Evolutionary conservation across 2,113 vertebrate species (phyloP), one percentile per base, ranked within the genome.

Genomic region (Apus apus): DNA sequence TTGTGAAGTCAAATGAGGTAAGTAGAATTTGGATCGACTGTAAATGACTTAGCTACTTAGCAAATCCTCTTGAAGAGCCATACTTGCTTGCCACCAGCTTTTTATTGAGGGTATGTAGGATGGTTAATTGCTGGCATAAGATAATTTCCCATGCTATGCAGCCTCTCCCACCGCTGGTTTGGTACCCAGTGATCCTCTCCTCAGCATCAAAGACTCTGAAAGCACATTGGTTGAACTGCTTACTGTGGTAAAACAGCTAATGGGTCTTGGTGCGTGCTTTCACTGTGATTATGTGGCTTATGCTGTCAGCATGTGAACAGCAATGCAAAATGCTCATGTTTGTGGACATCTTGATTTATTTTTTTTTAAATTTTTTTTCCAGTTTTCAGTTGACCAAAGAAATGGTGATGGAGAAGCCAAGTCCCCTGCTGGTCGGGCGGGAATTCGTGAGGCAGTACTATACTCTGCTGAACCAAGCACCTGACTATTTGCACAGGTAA

Each of bases 361-460:
- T n/a, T n/a, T n/a, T n/a, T n/a, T n/a, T n/a, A n/a, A n/a, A n/a
- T 50, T 53, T 53, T 48, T 87, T 65, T 56, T 15, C 38, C 58
- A 97, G 98, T 97, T 98, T 98, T 98, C 98, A 99, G 98, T 97
- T 98, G 98, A 99, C 99, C 99, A 99, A 99, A 99, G 99, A 99
- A 99, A 99, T 99, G 99, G 99, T 99, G 98, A 99, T 99, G 99
- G 99, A 99, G 99, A 99, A 99, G 99, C 99, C 99, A 98, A 99
- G 99, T 99, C 99, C 99, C 99, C 99, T 99, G 99, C 99, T 99
- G 98, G 99, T 99, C 98, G 99, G 99, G 99, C 99, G 99, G 98
- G 99, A 99, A 96, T 99, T 99, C 80, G 99, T 99, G 98, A 98
- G 99, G 98, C 99, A 99, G 98, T 99, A 99, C 96, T 99, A 99